Percentiles rank a stretch among this genome's conserved stretches.
Evolutionary conservation across 1,140 invertebrate species (phyloP).

Genomic region (Heliconius hermathena): DNA sequence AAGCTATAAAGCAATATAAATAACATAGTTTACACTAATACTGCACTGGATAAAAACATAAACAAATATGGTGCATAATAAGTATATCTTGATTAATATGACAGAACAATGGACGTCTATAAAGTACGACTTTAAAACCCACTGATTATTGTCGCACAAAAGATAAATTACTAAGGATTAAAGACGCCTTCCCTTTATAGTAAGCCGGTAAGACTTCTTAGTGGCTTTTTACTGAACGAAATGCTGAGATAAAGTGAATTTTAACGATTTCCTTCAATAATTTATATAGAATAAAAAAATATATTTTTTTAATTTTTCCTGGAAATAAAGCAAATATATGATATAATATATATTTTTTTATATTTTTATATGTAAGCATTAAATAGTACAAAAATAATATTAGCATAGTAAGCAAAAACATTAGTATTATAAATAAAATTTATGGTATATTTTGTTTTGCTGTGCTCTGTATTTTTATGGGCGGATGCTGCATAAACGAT

Average conservation of each 20-base stretch:
- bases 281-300: not conserved
- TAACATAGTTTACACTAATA: not conserved
- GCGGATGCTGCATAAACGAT: constrained; percentile 3
- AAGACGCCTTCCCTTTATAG: not conserved
- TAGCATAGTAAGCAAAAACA: not conserved
- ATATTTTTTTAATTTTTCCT: no score
- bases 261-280: not conserved
- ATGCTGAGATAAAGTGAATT: not conserved
- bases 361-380: not conserved
- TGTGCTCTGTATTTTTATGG: constrained; percentile 1
- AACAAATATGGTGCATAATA: no score
- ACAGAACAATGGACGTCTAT: not conserved
- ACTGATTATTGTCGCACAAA: constrained; percentile 2
- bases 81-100: no score
- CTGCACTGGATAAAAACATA: not conserved
- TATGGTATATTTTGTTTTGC: not conserved
- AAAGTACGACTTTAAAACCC: not conserved
- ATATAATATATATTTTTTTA: no score
- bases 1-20: no score
- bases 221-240: not conserved
- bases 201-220: not conserved
- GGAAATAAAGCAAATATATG: no score
- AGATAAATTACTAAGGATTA: not conserved
- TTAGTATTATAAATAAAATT: not conserved
- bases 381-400: not conserved